Percentiles rank a stretch among this genome's conserved stretches.
Conservation (phyloP, 2,113 vertebrate species). For the Apodemus sylvaticus region DNA sequence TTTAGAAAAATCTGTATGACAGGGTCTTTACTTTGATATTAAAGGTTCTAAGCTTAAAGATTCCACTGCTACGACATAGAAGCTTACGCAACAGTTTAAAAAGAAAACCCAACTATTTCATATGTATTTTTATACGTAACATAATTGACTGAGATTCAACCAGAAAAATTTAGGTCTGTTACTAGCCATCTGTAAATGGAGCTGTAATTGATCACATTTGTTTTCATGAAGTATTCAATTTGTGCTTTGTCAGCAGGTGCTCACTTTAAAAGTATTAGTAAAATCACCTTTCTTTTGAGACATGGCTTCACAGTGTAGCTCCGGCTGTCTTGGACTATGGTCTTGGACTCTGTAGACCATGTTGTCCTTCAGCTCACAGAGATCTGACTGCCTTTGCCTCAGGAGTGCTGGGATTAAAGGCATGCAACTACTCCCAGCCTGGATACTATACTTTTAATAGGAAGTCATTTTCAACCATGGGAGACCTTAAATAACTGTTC, state of each 20-base stretch:
- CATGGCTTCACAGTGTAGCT: no score
- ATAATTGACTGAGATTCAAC: not conserved
- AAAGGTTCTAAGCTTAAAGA: not conserved
- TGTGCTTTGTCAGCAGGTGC: not conserved
- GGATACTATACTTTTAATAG: not conserved
- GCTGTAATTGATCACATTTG: not conserved
- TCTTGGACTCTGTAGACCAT: no score
- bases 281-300: not conserved
- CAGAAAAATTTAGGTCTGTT: not conserved
- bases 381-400: no score
- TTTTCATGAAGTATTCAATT: not conserved
- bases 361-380: no score
- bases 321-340: no score
- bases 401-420: no score
- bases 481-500: not conserved
- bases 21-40: not conserved
- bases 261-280: not conserved
- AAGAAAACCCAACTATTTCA: not conserved
- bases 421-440: no score
- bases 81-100: no score
- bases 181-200: not conserved
- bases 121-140: not conserved
- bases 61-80: not conserved
- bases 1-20: not conserved
- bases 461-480: not conserved